Percentiles rank a stretch among this genome's conserved stretches.
phyloP scores from a whole-genome alignment of 2,797 vertebrate species.

The Pitangus sulphuratus region DNA sequence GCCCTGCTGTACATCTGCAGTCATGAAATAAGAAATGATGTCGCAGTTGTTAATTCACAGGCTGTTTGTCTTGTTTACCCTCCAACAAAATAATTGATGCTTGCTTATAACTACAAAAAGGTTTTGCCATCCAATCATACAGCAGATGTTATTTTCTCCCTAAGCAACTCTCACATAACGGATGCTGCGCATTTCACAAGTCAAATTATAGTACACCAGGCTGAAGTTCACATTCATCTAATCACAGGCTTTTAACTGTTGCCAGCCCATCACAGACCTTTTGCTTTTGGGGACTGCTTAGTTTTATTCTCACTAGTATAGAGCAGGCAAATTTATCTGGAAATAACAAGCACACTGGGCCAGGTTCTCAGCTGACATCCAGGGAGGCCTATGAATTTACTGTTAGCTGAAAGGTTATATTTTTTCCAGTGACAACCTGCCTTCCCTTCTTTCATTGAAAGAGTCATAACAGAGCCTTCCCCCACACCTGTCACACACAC shows the following conservation, averaged over 20 bases:
- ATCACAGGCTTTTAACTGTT: not conserved
- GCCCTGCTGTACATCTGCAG: not conserved
- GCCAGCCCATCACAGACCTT: not conserved
- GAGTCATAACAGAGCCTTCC: not conserved
- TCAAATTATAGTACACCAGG: not conserved
- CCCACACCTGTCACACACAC: not conserved
- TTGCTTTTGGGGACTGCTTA: not conserved
- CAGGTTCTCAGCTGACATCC: not conserved
- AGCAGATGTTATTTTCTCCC: slow-evolving; percentile 60
- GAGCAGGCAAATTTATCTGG: not conserved
- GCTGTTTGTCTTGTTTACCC: slow-evolving; percentile 62
- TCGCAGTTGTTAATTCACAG: slow-evolving; percentile 16
- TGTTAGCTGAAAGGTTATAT: not conserved
- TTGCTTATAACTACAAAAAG: slow-evolving; percentile 64
- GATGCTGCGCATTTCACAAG: slow-evolving; percentile 43
- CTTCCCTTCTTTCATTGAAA: not conserved
- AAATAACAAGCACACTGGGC: not conserved
- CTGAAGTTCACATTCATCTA: not conserved
- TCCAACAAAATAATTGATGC: slow-evolving; percentile 61
- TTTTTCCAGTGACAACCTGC: not conserved
- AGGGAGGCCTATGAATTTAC: not conserved
- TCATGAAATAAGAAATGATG: not conserved
- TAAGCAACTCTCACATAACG: slow-evolving; percentile 48
- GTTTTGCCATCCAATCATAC: slow-evolving; percentile 51
- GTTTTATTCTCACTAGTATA: not conserved